phyloP scores from a whole-genome alignment of 30 jellyfish, hydroid and myxozoan species.

The Sanderia malayensis region DNA sequence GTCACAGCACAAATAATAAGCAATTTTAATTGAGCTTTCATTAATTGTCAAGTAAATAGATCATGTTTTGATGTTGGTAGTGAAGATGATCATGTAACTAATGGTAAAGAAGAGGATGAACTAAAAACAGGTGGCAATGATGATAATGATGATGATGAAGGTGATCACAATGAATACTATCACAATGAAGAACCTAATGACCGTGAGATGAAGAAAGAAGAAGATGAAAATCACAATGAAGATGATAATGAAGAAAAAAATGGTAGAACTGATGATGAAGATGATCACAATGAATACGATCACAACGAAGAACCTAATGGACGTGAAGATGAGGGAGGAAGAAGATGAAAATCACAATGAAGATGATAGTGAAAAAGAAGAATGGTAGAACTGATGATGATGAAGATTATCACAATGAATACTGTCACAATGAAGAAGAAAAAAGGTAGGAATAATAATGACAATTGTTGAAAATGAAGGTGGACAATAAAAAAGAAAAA shows the following conservation, averaged over 20 bases:
- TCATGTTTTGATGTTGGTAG: no score
- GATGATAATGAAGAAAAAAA: not conserved
- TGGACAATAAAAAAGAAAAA: not conserved
- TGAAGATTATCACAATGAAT: no score
- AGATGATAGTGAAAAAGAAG: not conserved
- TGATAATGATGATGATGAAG: not conserved
- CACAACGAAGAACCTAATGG: no score
- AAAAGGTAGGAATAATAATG: not conserved
- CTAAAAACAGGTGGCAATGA: not conserved
- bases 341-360: not conserved
- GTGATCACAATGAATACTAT: no score
- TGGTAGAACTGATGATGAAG: not conserved
- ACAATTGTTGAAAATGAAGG: not conserved
- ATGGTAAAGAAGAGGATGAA: not conserved
- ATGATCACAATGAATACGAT: not conserved
- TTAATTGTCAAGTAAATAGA: no score
- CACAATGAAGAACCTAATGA: not conserved
- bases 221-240: not conserved
- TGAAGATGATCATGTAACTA: not conserved
- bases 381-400: no score
- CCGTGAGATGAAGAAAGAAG: not conserved
- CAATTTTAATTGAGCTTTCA: no score
- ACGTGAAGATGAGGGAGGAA: no score
- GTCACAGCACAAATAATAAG: no score
- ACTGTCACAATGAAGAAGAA: no score